Percentiles rank a stretch among this genome's conserved stretches.
These are phyloP conservation scores for Myathropa florea DNA, from an alignment of 2,888 invertebrate genomes.

Conservation along the genomic window DNA sequence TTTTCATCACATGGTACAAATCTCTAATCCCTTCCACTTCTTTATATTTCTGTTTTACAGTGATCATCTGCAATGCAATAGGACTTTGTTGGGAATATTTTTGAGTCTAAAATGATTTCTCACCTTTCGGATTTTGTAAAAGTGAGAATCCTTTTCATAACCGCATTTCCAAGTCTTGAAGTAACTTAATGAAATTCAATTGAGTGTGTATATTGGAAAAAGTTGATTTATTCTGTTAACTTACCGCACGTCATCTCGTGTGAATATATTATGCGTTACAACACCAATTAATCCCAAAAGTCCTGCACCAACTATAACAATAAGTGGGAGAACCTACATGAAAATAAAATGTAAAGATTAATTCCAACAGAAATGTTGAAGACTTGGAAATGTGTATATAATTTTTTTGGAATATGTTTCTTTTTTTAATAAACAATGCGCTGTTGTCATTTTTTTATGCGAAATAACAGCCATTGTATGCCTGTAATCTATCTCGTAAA, in stretches of 20 bases:
- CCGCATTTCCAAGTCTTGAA: not conserved
- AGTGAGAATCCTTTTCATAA: not conserved
- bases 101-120: not conserved
- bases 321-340: not conserved
- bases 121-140: not conserved
- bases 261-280: not conserved
- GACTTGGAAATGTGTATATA: no score
- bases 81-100: not conserved
- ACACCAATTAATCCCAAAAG: not conserved
- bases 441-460: no score
- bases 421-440: no score
- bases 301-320: not conserved
- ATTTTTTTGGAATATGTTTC: no score
- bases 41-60: not conserved
- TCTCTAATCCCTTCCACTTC: not conserved
- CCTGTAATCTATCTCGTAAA: no score
- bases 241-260: not conserved
- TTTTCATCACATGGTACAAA: not conserved
- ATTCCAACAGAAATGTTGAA: not conserved
- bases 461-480: no score
- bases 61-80: not conserved
- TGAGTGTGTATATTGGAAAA: not conserved
- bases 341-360: not conserved
- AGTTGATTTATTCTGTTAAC: not conserved
- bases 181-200: not conserved